Evolutionary conservation across 2,113 vertebrate species (phyloP).

Genomic region (Calypte anna): DNA sequence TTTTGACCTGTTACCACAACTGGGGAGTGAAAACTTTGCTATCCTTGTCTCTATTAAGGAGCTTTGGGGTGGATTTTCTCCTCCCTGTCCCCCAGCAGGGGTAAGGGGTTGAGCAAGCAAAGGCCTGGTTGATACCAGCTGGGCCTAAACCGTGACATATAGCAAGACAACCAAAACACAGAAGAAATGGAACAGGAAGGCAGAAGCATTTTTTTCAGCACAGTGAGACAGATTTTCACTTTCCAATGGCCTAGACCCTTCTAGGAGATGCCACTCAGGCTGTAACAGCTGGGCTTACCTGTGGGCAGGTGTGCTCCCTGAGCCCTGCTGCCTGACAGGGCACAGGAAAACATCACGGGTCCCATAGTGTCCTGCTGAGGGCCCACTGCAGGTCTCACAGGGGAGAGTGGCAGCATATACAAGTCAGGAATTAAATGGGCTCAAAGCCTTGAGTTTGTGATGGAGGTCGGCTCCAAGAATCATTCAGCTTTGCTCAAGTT

Average conservation of each 20-base stretch:
- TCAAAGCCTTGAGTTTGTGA: neutral
- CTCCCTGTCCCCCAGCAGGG: no score
- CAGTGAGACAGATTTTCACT: neutral
- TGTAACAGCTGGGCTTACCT: neutral
- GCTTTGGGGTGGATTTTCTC: no score
- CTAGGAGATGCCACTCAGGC: neutral
- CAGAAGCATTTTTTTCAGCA: neutral
- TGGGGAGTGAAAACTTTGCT: no score
- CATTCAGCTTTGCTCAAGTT: neutral
- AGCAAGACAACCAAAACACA: neutral
- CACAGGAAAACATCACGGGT: neutral
- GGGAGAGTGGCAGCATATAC: accelerated
- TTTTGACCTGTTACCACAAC: no score
- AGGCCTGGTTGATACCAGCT: no score
- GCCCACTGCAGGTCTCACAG: neutral
- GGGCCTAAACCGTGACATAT: no score
- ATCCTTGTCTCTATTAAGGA: no score
- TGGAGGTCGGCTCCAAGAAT: accelerated
- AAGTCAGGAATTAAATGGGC: neutral
- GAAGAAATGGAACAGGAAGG: neutral
- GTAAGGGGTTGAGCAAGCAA: no score
- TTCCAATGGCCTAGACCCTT: neutral
- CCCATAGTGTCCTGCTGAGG: neutral
- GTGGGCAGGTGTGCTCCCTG: neutral
- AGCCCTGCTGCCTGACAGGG: neutral